Evolutionary conservation across 2,797 vertebrate species (phyloP).

Genomic region (Rhinogobio ventralis): DNA sequence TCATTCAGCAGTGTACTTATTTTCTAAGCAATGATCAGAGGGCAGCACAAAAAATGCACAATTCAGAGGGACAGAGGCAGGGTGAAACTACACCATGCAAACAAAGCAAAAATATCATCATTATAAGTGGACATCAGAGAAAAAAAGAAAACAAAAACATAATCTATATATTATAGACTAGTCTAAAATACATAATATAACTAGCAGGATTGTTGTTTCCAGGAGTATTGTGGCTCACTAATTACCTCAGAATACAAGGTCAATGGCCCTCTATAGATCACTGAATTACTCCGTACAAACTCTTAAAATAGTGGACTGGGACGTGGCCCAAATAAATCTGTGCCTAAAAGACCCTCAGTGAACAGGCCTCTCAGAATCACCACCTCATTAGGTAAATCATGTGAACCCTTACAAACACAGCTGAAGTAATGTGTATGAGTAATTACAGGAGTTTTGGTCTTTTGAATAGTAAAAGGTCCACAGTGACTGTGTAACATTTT

Average conservation of each 20-base stretch:
- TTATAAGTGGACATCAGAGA: not conserved
- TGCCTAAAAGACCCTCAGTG: conserved; percentile 1
- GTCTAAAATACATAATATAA: no score
- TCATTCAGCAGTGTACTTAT: not conserved
- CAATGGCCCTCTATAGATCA: conserved; percentile 13
- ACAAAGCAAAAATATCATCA: not conserved
- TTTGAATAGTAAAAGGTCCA: not conserved
- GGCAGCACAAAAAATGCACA: not conserved
- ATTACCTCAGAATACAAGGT: conserved; percentile 18
- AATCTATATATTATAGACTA: no score
- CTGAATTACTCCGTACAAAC: not conserved
- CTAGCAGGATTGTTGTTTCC: not conserved
- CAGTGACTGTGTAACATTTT: not conserved
- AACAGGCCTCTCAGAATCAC: not conserved
- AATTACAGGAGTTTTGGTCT: not conserved
- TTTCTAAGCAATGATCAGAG: not conserved
- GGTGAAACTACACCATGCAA: not conserved
- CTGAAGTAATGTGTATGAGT: not conserved
- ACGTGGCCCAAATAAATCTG: conserved; percentile 19
- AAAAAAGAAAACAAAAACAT: not conserved
- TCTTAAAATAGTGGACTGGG: not conserved
- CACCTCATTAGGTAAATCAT: conserved; percentile 1
- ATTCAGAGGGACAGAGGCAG: not conserved
- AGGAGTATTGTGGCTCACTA: not conserved
- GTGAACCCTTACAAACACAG: not conserved